Evolutionary conservation across 2,888 invertebrate species (phyloP), one percentile per base, ranked within the genome.

Genomic region (Sphinx pinastri): DNA sequence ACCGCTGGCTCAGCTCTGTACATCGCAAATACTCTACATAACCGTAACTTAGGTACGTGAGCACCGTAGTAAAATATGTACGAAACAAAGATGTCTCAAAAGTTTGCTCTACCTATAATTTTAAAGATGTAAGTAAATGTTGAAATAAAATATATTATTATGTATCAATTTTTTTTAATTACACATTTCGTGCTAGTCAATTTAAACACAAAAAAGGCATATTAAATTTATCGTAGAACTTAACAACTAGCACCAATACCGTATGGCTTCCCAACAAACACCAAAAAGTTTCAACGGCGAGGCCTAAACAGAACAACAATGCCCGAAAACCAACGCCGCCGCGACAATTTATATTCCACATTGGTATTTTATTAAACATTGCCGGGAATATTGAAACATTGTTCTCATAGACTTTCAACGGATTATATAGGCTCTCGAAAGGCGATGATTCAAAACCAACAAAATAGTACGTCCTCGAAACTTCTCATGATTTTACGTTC

Each of bases 1-100:
- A 76, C 73, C 76, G 76, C 77, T 73, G 76, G 74, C 69, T 73
- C 72, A 72, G 19, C 12, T 49, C 19, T 11, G 16, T 0, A 60
- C 11, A 60, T 25, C 25, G 25, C 25, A 25, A 25, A 25, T 25
- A 25, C 25, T 25, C 25, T 25, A 25, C 25, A 25, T 2, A 25
- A 25, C 25, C 25, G 25, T 25, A 25, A 25, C 25, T 25, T 25
- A 60, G 11, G 14, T 5, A 38, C 38, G 8, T 38, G 38, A 38
- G 38, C 38, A 38, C 38, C 38, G 38, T 38, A 7, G 38, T 38
- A 38, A 38, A 38, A 38, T 38, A 38, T 38, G 38, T 7, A 38
- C 8, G 5, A 7, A 38, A 38, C 4, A 38, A 8, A 38, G 38
- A 8, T 5, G 38, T 38, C 8, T 38, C 5, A 7, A 38, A 7